phyloP scores from a whole-genome alignment of 1,140 invertebrate species.

The Cephus cinctus region DNA sequence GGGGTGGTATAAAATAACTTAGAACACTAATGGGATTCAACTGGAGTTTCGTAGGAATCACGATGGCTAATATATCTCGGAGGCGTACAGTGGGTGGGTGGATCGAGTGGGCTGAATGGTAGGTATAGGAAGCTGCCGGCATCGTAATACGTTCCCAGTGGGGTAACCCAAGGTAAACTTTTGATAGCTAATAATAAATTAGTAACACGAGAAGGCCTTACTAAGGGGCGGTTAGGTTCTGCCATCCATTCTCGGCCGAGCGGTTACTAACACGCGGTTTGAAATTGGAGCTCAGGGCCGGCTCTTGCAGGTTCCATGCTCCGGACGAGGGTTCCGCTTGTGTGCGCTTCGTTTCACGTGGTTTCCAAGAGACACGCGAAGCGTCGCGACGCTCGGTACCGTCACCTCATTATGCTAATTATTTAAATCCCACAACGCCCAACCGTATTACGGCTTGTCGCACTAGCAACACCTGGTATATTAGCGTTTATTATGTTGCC shows the following conservation, averaged over 20 bases:
- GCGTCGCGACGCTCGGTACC: background rate
- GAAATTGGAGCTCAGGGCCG: constrained; percentile 21
- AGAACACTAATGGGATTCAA: too few species aligned
- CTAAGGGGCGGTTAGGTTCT: constrained; percentile 3
- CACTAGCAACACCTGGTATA: too few species aligned
- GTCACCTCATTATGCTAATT: constrained; percentile 46
- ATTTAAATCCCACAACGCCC: constrained; percentile 28
- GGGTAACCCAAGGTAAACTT: constrained; percentile 15
- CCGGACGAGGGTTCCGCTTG: background rate
- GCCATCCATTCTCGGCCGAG: constrained; percentile 11
- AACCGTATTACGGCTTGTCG: too few species aligned
- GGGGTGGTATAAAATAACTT: too few species aligned
- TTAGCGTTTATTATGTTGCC: too few species aligned
- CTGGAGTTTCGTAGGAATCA: too few species aligned
- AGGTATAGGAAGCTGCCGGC: too few species aligned
- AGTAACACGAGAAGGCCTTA: constrained; percentile 21
- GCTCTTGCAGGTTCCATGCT: background rate
- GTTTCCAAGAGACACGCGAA: constrained; percentile 15
- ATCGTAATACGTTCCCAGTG: too few species aligned
- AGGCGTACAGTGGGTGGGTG: background rate
- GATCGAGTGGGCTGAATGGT: background rate
- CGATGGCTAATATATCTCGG: background rate
- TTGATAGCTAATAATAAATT: constrained; percentile 24
- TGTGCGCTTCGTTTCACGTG: background rate
- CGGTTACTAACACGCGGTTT: constrained; percentile 21